A percentile compares a stretch with the other conserved stretches of the same genome.
Evolutionary conservation across 1,140 invertebrate species (phyloP).

Genomic region (Drosophila sp.): DNA sequence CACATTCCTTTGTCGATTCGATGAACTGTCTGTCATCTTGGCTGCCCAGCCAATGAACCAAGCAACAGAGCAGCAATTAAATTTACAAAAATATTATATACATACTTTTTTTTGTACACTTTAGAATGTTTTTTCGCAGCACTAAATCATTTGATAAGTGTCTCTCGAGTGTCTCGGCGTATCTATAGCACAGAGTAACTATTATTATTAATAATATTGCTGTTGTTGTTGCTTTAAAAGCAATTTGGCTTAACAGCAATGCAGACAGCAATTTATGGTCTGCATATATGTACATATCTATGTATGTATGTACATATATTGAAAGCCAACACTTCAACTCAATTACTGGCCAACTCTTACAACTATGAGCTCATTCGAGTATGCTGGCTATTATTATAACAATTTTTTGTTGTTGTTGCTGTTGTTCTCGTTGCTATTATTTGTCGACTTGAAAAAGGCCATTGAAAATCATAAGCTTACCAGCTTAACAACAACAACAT

Average conservation of each 20-base stretch:
- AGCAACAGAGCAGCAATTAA: slow-evolving; percentile 32
- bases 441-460: slow-evolving; percentile 56
- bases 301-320: slow-evolving; percentile 8
- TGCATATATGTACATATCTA: slow-evolving; percentile 1
- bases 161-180: slow-evolving; percentile 47
- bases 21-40: slow-evolving; percentile 1
- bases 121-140: slow-evolving; percentile 23
- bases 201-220: slow-evolving; percentile 16
- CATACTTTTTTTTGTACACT: background rate
- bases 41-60: slow-evolving; percentile 6
- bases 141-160: slow-evolving; percentile 63
- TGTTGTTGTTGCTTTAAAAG: slow-evolving; percentile 53
- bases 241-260: slow-evolving; percentile 75
- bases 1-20: background rate
- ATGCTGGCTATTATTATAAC: slow-evolving; percentile 4
- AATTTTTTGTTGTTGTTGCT: too few species aligned
- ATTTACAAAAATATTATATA: slow-evolving; percentile 19
- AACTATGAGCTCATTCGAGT: slow-evolving; percentile 49
- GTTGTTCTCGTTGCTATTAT: slow-evolving; percentile 9
- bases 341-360: slow-evolving; percentile 66
- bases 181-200: slow-evolving; percentile 31
- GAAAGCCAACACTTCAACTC: slow-evolving; percentile 56
- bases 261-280: slow-evolving; percentile 64
- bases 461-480: slow-evolving; percentile 54
- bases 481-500: slow-evolving; percentile 1